Conservation (phyloP, 2,797 vertebrate species). For the Champsocephalus esox region DNA sequence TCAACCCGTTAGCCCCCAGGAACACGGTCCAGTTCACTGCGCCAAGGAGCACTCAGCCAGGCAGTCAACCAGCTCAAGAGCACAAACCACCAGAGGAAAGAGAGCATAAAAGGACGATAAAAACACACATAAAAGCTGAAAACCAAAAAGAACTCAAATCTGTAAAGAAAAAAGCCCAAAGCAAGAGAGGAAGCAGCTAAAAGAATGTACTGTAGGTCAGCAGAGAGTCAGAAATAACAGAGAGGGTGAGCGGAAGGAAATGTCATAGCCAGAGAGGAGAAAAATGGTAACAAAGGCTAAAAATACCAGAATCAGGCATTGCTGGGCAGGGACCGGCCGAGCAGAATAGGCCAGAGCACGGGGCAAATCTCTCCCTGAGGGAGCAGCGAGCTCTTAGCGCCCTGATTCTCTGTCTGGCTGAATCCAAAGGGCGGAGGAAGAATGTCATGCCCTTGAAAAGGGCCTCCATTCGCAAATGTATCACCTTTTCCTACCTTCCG, state of each 20-base stretch:
- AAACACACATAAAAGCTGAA: constrained; percentile 5
- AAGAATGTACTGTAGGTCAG: constrained; percentile 47
- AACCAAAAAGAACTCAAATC: background rate
- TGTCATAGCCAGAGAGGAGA: constrained; percentile 58
- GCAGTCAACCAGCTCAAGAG: constrained; percentile 35
- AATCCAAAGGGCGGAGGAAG: constrained; percentile 27
- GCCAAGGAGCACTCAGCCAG: constrained; percentile 51
- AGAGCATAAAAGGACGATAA: constrained; percentile 32
- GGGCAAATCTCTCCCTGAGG: constrained; percentile 45
- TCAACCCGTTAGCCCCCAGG: constrained; percentile 36
- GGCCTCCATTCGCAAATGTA: constrained; percentile 33
- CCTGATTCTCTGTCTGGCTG: constrained; percentile 31
- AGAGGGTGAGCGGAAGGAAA: constrained; percentile 66
- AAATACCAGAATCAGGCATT: constrained; percentile 68
- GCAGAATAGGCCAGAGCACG: constrained; percentile 43
- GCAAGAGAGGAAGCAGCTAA: constrained; percentile 25
- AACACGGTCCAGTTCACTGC: constrained; percentile 43
- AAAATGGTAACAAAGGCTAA: constrained; percentile 74
- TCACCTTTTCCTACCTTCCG: constrained; percentile 30
- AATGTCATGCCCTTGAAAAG: constrained; percentile 43
- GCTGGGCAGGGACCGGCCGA: constrained; percentile 51
- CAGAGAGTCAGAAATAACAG: constrained; percentile 38
- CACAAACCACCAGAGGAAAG: constrained; percentile 42
- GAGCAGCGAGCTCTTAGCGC: constrained; percentile 26
- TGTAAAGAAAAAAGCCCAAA: constrained; percentile 20